phyloP scores from a whole-genome alignment of 2,113 vertebrate species.

The Gymnobelideus leadbeateri region DNA sequence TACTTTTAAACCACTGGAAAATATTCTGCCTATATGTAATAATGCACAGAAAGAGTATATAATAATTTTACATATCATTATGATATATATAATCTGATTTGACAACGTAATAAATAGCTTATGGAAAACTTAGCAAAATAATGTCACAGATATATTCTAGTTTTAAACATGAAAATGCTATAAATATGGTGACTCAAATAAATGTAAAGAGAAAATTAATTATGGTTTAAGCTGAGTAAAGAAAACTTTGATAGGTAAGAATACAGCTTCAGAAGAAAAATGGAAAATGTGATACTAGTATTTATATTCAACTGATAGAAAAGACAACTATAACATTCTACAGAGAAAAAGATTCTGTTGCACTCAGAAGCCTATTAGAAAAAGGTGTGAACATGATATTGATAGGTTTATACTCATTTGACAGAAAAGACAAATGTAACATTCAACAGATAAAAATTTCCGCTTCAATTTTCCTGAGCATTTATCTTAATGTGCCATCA shows the following conservation, averaged over 20 bases:
- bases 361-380: neutral
- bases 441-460: neutral
- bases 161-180: slow-evolving; percentile 48
- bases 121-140: neutral
- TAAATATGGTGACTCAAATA: slow-evolving; percentile 21
- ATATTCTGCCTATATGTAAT: slow-evolving; percentile 12
- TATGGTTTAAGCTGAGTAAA: neutral
- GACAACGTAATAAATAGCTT: neutral
- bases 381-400: slow-evolving; percentile 23
- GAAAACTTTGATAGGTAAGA: slow-evolving; percentile 36
- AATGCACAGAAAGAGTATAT: neutral
- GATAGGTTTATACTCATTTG: slow-evolving; percentile 23
- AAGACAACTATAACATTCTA: neutral
- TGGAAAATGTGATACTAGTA: neutral
- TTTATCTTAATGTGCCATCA: neutral
- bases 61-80: neutral
- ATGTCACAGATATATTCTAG: slow-evolving; percentile 6
- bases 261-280: neutral
- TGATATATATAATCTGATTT: neutral
- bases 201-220: slow-evolving; percentile 43
- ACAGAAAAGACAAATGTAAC: slow-evolving; percentile 29
- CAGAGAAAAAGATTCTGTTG: neutral
- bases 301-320: neutral
- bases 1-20: neutral
- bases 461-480: neutral